Conservation (phyloP, 2,113 vertebrate genomes). For the Sakesphorus luctuosus region DNA sequence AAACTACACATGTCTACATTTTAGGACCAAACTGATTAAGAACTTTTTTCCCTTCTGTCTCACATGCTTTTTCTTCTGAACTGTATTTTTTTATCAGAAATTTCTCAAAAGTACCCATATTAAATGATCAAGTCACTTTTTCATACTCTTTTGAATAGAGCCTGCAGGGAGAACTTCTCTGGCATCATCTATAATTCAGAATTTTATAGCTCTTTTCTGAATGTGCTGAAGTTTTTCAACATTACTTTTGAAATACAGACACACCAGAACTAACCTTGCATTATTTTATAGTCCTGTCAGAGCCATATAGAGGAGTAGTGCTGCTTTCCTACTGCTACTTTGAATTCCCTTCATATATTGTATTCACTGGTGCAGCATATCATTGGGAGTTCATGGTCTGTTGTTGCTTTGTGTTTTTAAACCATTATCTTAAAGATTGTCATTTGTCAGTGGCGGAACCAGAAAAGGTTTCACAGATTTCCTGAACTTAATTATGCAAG, state of each 20-base stretch:
- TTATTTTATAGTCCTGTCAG: conserved; percentile 10
- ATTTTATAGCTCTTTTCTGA: conserved; percentile 14
- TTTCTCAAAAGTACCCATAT: not conserved
- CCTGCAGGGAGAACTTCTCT: not conserved
- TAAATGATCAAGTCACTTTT: not conserved
- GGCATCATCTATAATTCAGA: not conserved
- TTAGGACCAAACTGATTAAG: not conserved
- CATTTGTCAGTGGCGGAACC: not conserved
- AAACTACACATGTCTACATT: not conserved
- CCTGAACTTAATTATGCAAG: not conserved
- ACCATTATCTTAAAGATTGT: not conserved
- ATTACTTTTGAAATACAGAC: conserved; percentile 7
- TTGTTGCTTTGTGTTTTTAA: not conserved
- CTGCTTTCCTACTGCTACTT: not conserved
- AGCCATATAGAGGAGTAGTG: not conserved
- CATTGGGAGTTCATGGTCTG: not conserved
- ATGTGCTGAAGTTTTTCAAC: conserved; percentile 10
- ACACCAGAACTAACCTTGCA: not conserved
- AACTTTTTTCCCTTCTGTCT: not conserved
- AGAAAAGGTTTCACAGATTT: not conserved
- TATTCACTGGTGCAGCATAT: not conserved
- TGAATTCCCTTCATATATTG: not conserved
- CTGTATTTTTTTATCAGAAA: not conserved
- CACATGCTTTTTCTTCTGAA: not conserved
- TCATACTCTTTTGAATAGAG: not conserved